A percentile compares a stretch with the other conserved stretches of the same genome.
phyloP scores from a whole-genome alignment of 2,888 invertebrate genomes.

The Onthophagus sagittarius region DNA sequence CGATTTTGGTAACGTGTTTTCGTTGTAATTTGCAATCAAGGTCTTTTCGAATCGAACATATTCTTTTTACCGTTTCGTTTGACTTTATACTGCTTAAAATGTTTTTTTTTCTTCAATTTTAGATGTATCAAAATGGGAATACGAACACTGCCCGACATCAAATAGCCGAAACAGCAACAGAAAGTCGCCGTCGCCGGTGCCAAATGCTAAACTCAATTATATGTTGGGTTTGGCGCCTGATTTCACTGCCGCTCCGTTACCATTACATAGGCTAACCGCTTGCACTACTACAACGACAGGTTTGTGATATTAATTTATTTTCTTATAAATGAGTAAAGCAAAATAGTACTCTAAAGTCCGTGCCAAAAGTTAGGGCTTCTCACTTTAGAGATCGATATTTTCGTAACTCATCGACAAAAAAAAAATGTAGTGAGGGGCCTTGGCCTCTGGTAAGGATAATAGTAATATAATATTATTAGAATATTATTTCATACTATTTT shows the following conservation, averaged over 20 bases:
- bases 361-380: too few species aligned
- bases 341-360: too few species aligned
- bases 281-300: slow-evolving; percentile 62
- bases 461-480: too few species aligned
- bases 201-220: slow-evolving; percentile 22
- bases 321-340: too few species aligned
- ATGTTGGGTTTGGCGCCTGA: slow-evolving; percentile 21
- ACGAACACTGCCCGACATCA: slow-evolving; percentile 18
- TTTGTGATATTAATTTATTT: slow-evolving; percentile 35
- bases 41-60: neutral
- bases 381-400: too few species aligned
- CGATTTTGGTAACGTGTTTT: too few species aligned
- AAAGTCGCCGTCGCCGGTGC: slow-evolving; percentile 24
- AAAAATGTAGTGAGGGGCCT: too few species aligned
- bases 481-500: too few species aligned
- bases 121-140: slow-evolving; percentile 25
- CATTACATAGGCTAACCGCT: slow-evolving; percentile 57
- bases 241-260: slow-evolving; percentile 22
- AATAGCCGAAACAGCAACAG: slow-evolving; percentile 19
- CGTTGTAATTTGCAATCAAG: too few species aligned
- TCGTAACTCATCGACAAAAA: too few species aligned
- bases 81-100: neutral
- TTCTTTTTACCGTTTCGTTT: neutral
- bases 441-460: too few species aligned
- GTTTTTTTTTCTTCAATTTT: slow-evolving; percentile 6